Conservation (phyloP, 2,797 vertebrate genomes). For the Mastacembelus armatus region DNA sequence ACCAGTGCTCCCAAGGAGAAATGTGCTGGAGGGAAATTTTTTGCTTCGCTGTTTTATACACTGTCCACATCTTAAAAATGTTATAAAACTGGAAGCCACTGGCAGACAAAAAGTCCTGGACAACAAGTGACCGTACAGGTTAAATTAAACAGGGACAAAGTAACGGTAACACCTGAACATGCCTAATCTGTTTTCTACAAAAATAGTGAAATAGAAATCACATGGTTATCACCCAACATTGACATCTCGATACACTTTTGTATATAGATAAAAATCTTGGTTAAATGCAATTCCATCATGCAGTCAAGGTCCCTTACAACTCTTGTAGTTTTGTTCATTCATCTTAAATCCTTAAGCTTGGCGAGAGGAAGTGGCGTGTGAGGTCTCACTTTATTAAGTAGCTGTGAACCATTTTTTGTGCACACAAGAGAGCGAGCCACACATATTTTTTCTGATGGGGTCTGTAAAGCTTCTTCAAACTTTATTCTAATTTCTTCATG, state of each 20-base stretch:
- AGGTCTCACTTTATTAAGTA: constrained; percentile 47
- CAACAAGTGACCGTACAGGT: constrained; percentile 67
- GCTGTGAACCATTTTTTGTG: constrained; percentile 40
- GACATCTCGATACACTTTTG: constrained; percentile 82
- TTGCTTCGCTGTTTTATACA: constrained; percentile 78
- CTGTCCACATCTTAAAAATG: constrained; percentile 75
- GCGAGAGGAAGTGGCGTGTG: constrained; percentile 63
- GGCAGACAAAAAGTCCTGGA: constrained; percentile 81
- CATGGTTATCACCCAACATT: constrained; percentile 79
- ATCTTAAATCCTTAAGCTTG: constrained; percentile 44
- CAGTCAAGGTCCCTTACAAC: constrained; percentile 70
- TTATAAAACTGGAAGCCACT: constrained; percentile 87
- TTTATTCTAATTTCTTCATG: constrained; percentile 40
- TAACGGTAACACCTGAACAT: constrained; percentile 72
- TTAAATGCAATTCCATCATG: constrained; percentile 84
- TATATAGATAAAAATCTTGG: constrained; percentile 78
- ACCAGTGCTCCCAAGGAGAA: constrained; percentile 67
- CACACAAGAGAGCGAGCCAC: constrained; percentile 28
- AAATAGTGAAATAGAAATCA: constrained; percentile 86
- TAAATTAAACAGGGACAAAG: constrained; percentile 68
- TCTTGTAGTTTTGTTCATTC: constrained; percentile 46
- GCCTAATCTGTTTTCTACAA: constrained; percentile 82
- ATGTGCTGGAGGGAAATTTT: constrained; percentile 78
- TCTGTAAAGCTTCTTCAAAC: constrained; percentile 46
- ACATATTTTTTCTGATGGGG: constrained; percentile 34